Conservation (phyloP, 2,888 invertebrate species). For the Argynnis bischoffii region DNA sequence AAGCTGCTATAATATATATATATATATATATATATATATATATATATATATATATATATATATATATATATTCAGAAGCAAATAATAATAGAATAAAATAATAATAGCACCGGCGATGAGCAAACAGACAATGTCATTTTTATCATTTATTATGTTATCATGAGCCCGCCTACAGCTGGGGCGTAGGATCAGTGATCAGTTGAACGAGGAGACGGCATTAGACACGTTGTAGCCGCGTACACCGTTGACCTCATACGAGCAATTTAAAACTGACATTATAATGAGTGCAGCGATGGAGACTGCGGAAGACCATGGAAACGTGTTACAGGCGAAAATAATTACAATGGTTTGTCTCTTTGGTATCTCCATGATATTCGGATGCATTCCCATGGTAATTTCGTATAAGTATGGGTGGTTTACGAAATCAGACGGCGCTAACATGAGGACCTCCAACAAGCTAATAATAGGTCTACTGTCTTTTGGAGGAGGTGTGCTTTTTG, state of each 20-base stretch:
- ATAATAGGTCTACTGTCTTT: constrained; percentile 87
- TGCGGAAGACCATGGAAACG: constrained; percentile 55
- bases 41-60: too few species aligned
- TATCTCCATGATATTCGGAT: constrained; percentile 89
- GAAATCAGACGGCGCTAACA: constrained; percentile 63
- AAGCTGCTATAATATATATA: too few species aligned
- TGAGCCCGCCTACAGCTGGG: constrained; percentile 58
- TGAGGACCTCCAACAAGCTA: constrained; percentile 74
- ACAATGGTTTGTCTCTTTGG: constrained; percentile 90
- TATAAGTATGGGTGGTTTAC: constrained; percentile 85
- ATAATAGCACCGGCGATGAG: constrained; percentile 49
- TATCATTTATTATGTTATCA: constrained; percentile 76
- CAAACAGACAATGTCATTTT: constrained; percentile 60
- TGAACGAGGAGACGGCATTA: constrained; percentile 44
- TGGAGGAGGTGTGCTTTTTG: constrained; percentile 91
- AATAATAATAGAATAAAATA: too few species aligned
- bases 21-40: too few species aligned
- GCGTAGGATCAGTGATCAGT: constrained; percentile 63
- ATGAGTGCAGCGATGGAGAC: constrained; percentile 49
- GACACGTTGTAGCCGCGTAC: constrained; percentile 38
- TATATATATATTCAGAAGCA: constrained; percentile 25
- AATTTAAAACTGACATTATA: constrained; percentile 47
- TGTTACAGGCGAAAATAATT: constrained; percentile 88
- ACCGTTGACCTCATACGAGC: constrained; percentile 40
- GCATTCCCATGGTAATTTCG: constrained; percentile 87